A percentile compares a stretch with the other conserved stretches of the same genome.
Conservation (phyloP, 2,888 invertebrate genomes). For the Aphodius granarius region DNA sequence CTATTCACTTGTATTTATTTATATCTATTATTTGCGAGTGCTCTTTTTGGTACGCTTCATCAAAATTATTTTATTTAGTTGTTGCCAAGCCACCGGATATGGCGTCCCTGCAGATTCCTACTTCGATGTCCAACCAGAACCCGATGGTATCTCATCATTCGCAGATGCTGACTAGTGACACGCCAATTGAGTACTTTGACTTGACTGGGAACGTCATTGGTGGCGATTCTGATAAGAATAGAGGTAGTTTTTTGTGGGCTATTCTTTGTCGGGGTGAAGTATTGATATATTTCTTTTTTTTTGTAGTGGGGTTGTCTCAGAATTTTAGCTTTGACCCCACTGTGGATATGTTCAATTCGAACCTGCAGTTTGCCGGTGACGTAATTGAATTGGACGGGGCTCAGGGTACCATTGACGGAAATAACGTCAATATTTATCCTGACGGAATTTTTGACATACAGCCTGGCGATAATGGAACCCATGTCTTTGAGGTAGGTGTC, state of each 20-base stretch:
- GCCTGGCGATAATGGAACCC: constrained; percentile 13
- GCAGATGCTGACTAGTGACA: neutral
- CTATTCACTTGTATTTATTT: no score
- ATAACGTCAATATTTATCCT: constrained; percentile 21
- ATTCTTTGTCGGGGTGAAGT: neutral
- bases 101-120: neutral
- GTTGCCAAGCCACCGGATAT: neutral
- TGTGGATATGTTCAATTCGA: constrained; percentile 20
- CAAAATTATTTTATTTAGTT: neutral
- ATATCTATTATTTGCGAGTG: no score
- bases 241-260: constrained; percentile 6
- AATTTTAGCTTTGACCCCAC: constrained; percentile 14
- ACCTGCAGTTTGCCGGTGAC: constrained; percentile 25
- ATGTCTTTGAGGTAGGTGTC: constrained; percentile 24
- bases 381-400: constrained; percentile 22
- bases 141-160: constrained; percentile 2
- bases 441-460: constrained; percentile 25
- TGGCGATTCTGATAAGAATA: constrained; percentile 10
- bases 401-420: constrained; percentile 15
- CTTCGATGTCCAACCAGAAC: neutral
- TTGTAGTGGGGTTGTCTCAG: neutral
- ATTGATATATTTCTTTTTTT: neutral
- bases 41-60: no score
- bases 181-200: constrained; percentile 22
- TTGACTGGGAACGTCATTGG: constrained; percentile 16